Base-by-base conservation (phyloP, 2,113 vertebrate species). In the Peromyscus maniculatus region DNA sequence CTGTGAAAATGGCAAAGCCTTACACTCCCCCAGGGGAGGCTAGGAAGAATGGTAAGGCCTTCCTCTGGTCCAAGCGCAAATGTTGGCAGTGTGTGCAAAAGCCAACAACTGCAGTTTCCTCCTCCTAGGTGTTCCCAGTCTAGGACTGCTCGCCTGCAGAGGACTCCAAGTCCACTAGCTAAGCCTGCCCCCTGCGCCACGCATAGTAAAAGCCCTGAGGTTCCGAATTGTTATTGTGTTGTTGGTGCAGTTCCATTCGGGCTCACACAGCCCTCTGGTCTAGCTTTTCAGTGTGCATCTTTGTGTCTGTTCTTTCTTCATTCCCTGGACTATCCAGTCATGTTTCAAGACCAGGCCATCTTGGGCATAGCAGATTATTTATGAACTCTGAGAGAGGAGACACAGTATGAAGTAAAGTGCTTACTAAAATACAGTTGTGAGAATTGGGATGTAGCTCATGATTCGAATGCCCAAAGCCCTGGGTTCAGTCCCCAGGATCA, bases 331-430 rank as follows among this genome's bases (percentile, higher is more conserved):
- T 4, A 80, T 7, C 55, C 79, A 22, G 12, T 82, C 21, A 16
- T 13, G 2, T 83, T 59, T 62, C 55, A 26, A 83, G 36, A 62
- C 80, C 12, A 83, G 55, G 79, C 79, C 6, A 2, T 78, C 46
- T 8, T 52, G 3, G 26, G 49, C 26, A 26, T 0, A 12, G 75
- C 75, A 49, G 75, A 78, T 16, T 17, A 49, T 59, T 22, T n/a
- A 59, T 72, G 39, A 92, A 86, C 33, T 77, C 88, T 46, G 91
- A 77, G 52, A 1, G 52, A 49, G 39, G 33, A 36, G 16, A 39
- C 22, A 84, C 49, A 39, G 66, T 96, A 72, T 74, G 84, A 95
- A 95, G 92, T 83, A 13, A 96, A 36, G 33, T 36, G 16, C n/a
- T 74, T 84, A 57, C 89, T 87, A 87, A 88, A 78, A 83, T 62